Evolutionary conservation across 2,888 invertebrate genomes (phyloP), one percentile per base, ranked within the genome.

Genomic region (Heliconius erato): DNA sequence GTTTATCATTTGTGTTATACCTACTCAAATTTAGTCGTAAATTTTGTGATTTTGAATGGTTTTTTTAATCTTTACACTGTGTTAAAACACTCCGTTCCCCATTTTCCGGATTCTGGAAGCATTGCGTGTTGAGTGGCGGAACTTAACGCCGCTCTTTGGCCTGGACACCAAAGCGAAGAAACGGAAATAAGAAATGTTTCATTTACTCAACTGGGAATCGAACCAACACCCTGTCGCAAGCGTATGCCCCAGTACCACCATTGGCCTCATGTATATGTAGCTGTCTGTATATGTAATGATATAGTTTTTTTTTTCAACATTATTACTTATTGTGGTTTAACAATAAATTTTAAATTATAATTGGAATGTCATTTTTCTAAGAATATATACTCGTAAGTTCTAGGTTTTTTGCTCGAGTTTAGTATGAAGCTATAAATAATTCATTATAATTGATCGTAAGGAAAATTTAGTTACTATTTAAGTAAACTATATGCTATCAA

Each of bases 371-470:
- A 65, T 77, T 79, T 79, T 69, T 86, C 80, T 83, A 80, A 54
- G 85, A 82, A 78, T 84, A 79, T 26, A 59, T 5, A n/a, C n/a
- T n/a, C n/a, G n/a, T n/a, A n/a, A 26, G 28, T 77, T 69, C n/a
- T 63, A 59, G 59, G 76, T 81, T 77, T 40, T 80, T 81, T 59
- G 59, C 59, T 44, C 12, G 40, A 40, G 68, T 76, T 74, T 76
- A 63, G 68, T 54, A 76, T 69, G 67, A 81, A 81, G 23, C 63
- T 76, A 81, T 81, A 63, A 77, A 81, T 80, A 69, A 81, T 81
- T 81, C 81, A 81, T 77, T 32, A 54, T 23, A n/a, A 32, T 16
- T 76, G 76, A 69, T 76, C 23, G 68, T 49, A 28, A 76, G 69
- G 76, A 69, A 80, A 80, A 80, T 69, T 80, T 74, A 40, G 40